These are phyloP conservation scores for Taurulus bubalis DNA, from an alignment of 2,113 vertebrate species.

Conservation along the genomic window DNA sequence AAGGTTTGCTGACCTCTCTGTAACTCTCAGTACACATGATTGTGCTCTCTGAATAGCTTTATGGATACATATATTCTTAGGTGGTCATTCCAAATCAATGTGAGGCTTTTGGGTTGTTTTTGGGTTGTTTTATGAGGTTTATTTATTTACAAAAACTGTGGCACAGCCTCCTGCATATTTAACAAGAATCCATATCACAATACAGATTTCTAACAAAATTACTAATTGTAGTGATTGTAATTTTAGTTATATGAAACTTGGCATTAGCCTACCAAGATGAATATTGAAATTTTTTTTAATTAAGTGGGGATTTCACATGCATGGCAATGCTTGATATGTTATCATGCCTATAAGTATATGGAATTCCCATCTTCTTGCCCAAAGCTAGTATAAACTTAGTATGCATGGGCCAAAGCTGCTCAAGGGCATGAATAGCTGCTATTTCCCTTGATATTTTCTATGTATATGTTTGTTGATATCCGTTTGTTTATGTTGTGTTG, in stretches of 20 bases:
- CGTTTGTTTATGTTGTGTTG: slow-evolving; percentile 33
- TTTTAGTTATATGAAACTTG: neutral
- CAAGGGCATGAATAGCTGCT: neutral
- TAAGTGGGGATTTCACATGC: neutral
- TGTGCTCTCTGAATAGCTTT: neutral
- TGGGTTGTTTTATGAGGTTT: neutral
- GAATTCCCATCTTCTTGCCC: neutral
- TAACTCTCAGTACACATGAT: neutral
- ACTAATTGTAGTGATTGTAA: neutral
- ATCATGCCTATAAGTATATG: neutral
- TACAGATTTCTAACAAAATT: neutral
- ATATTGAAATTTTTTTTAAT: neutral
- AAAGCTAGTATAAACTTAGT: neutral
- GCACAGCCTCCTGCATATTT: neutral
- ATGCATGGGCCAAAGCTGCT: neutral
- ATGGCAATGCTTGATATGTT: neutral
- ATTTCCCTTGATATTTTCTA: slow-evolving; percentile 8
- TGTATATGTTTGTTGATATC: slow-evolving; percentile 14
- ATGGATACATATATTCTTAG: neutral
- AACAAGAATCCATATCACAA: neutral
- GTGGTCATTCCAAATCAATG: neutral
- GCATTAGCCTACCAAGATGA: neutral
- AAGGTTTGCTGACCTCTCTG: neutral
- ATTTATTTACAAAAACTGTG: neutral
- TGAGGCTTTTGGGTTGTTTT: slow-evolving; percentile 6